Evolutionary conservation across 2,888 invertebrate species (phyloP), one percentile per base, ranked within the genome.

Genomic region (Brenthis hecate): DNA sequence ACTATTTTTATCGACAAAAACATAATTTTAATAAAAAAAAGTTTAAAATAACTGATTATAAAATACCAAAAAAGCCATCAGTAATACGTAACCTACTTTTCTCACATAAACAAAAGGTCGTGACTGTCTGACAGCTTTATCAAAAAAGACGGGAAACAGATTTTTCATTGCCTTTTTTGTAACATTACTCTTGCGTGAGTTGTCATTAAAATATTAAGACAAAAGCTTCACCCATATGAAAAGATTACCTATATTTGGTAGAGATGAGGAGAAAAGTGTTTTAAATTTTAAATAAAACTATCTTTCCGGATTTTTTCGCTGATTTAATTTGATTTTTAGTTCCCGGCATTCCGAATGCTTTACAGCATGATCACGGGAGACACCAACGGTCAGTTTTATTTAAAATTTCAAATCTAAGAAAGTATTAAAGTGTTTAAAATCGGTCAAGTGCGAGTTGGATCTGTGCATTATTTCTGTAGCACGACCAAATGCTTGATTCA

Each of bases 181-280:
- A 58, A 65, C 70, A 74, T 74, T 71, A 60, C 72, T 72, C 65
- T 65, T 61, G 58, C 72, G 72, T 72, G 73, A 74, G 69, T 68
- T 63, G 68, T 63, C 72, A 68, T 73, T 69, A 70, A 73, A 73
- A 75, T 74, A 74, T 75, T 69, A 75, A 71, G 72, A 73, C 74
- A 69, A 74, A 74, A 72, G 68, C 66, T 64, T 53, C 58, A 32
- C 63, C 62, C 67, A 65, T 68, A 65, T 54, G 64, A 63, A 61
- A 58, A 53, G 57, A 61, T 55, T 65, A 63, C 63, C 61, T 60
- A 55, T n/a, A 54, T 53, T 62, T 28, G 47, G 71, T 71, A 71
- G 19, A 66, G 36, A 11, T 54, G 64, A 13, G 4, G 0, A 28
- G 19, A 68, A 57, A 69, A 72, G 62, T 58, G 48, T 43, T 69